Conservation (phyloP, 2,797 vertebrate species). For the Columba guinea region DNA sequence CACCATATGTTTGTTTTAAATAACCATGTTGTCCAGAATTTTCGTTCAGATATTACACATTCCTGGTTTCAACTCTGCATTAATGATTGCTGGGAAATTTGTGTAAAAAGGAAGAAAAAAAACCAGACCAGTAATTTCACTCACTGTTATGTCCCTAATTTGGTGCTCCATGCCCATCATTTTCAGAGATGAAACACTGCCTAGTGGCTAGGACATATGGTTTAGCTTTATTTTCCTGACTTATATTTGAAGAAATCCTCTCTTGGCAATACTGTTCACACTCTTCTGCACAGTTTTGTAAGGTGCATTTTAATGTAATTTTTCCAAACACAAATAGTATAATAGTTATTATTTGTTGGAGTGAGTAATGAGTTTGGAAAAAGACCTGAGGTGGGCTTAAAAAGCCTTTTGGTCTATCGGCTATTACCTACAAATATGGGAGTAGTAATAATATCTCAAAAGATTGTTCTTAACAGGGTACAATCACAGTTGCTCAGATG, state of each 20-base stretch:
- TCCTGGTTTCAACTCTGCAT: background rate
- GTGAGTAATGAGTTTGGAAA: background rate
- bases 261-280: background rate
- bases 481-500: background rate
- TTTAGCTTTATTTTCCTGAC: background rate
- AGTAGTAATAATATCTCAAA: background rate
- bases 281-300: background rate
- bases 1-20: background rate
- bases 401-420: background rate
- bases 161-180: background rate
- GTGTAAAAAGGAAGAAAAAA: background rate
- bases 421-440: background rate
- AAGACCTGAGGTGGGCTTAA: background rate
- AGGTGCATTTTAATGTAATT: background rate
- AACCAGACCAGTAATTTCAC: background rate
- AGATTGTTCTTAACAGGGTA: background rate
- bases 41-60: background rate
- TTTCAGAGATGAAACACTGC: background rate
- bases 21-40: background rate
- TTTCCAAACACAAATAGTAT: background rate
- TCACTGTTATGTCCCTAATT: background rate
- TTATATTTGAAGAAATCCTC: background rate
- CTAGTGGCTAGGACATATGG: background rate
- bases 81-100: background rate
- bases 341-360: background rate